Base-by-base conservation (phyloP, 1,140 invertebrate species). In the Drosophila watanabei region DNA sequence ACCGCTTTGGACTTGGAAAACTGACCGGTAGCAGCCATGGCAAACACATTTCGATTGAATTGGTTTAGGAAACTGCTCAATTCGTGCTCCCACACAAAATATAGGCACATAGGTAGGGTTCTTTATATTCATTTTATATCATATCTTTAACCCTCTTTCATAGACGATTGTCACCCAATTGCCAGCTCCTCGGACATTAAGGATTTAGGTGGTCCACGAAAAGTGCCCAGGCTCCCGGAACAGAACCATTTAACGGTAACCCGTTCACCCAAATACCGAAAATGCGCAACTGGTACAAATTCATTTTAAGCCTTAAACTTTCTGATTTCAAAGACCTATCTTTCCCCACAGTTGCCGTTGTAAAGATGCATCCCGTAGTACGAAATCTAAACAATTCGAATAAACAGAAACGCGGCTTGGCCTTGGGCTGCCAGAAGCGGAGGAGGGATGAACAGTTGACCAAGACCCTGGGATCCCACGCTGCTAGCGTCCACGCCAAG, bases 21-120 rank as follows among this genome's bases (percentile, higher is more conserved):
- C 28, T 5, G 14, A 58, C 24, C 33, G 14, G 24, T 49, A 9
- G 39, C 30, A 5, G 61, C 48, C 10, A 70, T 70, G 66, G 66
- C 66, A 13, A 20, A 28, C n/a, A 49, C 37, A 14, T 49, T 54
- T 24, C 37, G 24, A 13, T 52, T 68, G 37, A 32, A 43, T 11
- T 68, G 63, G 62, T 24, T 70, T 13, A 43, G 24, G 14, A 52
- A 18, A 28, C 28, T 52, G 4, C 14, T 65, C 1, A 65, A 11
- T 11, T 32, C 28, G n/a, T 43, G 28, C 9, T 20, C 13, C 10
- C 4, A 20, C 8, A 33, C 20, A 33, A 39, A 45, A 14, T 16
- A 20, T 24, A 30, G 20, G 1, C 35, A 13, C 16, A 61, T 61
- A 5, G 57, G 62, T 64, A 41, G 18, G 39, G 4, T 39, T 20